Evolutionary conservation across 2,888 invertebrate species (phyloP), one percentile per base, ranked within the genome.

Genomic region (Cheilosia soror): DNA sequence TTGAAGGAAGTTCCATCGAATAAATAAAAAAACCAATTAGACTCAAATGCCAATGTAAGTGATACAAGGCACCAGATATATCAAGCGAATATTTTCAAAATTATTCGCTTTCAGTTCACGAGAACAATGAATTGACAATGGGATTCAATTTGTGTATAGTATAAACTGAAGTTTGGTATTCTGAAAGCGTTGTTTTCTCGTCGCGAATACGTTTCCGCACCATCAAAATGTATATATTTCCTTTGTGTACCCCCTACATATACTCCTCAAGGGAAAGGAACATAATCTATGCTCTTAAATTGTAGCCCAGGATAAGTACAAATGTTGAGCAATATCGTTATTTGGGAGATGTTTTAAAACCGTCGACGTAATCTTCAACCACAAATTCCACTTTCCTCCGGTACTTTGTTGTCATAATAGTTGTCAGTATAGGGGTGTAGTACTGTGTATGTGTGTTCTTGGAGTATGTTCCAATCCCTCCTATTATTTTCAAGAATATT

Each of bases 331-430:
- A 72, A 77, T 77, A 55, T 47, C 51, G 44, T 66, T 55, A 63
- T 83, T 73, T 72, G 55, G 63, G 44, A 63, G 60, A 71, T 13
- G 25, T 55, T 58, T 60, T 76, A 49, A 51, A 69, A 81, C 65
- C 51, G 76, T 81, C 69, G 76, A 72, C 72, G 55, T 77, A 76
- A 81, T 72, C 82, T 77, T 72, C 71, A 77, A 78, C 82, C 78
- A 11, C 79, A 69, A 75, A 83, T 79, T 58, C 73, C 62, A 78
- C 78, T 78, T 84, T 79, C 65, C 79, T 47, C n/a, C 58, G 63
- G 63, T 69, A 65, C 73, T 84, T 69, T 79, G 51, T 60, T 75
- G 63, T 84, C 69, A 65, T 78, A 62, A 66, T n/a, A 55, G 33
- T 66, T 20, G 27, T 44, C 47, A 49, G 29, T 51, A n/a, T 3